Conservation (phyloP, 2,797 vertebrate species). For the Manis pentadactyla region DNA sequence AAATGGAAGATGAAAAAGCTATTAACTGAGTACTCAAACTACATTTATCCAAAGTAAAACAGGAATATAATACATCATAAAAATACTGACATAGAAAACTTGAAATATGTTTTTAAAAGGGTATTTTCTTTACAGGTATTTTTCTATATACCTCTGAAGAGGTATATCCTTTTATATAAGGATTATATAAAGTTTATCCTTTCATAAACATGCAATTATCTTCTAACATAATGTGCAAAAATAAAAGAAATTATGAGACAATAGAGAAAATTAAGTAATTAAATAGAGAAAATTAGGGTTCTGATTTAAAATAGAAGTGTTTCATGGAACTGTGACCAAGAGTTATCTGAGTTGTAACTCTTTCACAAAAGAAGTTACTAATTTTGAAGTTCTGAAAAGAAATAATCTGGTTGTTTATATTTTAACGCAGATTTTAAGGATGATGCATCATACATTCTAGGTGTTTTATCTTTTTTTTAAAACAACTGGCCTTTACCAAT, state of each 20-base stretch:
- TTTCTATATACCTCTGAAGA: background rate
- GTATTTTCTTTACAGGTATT: background rate
- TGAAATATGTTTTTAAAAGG: constrained; percentile 29
- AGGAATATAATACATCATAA: background rate
- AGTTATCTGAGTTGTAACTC: background rate
- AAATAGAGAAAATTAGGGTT: background rate
- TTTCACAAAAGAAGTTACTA: background rate
- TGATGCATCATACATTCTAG: background rate
- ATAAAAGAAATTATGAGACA: background rate
- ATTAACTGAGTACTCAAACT: constrained; percentile 2
- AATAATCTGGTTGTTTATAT: constrained; percentile 30
- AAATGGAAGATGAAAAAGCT: background rate
- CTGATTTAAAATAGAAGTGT: background rate
- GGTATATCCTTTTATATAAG: no score
- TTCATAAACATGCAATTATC: background rate
- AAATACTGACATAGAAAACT: background rate
- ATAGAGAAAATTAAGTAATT: background rate
- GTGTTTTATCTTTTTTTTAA: background rate
- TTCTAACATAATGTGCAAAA: background rate
- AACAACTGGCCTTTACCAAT: background rate
- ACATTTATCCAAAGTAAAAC: background rate
- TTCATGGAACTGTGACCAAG: background rate
- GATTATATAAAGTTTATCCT: no score
- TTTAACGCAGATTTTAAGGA: constrained; percentile 37
- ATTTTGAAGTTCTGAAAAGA: constrained; percentile 33